A percentile compares a stretch with the other conserved stretches of the same genome.
Conservation (phyloP, 1,140 invertebrate genomes). For the Anastrepha ludens region DNA sequence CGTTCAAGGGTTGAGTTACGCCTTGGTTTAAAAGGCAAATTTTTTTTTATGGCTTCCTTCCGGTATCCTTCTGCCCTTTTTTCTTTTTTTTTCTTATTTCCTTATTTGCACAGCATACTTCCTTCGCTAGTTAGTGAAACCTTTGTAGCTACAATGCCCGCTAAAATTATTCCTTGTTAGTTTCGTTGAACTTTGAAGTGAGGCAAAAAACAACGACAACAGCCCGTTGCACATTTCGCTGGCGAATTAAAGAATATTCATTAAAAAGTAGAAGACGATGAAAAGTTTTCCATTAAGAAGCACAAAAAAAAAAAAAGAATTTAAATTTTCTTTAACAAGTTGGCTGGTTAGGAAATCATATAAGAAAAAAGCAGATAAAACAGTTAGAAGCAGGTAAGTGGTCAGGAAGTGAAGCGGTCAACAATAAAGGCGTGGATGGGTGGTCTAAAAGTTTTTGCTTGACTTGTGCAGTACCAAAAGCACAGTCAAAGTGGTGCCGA, state of each 20-base stretch:
- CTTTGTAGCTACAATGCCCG: neutral
- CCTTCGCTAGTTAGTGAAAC: neutral
- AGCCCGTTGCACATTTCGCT: neutral
- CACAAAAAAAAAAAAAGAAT: neutral
- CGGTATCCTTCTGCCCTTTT: neutral
- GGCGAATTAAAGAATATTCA: constrained; percentile 18
- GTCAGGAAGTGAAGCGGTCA: neutral
- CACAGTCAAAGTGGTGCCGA: neutral
- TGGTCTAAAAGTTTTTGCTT: neutral
- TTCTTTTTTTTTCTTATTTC: no score
- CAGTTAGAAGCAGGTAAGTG: neutral
- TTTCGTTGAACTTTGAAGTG: neutral
- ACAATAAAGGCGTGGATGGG: neutral
- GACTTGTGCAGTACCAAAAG: neutral
- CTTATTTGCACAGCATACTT: neutral
- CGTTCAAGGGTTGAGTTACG: neutral
- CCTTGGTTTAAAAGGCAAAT: neutral
- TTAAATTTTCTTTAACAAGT: neutral
- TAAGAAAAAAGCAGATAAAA: neutral
- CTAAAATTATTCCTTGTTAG: neutral
- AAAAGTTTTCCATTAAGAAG: neutral
- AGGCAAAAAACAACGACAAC: neutral
- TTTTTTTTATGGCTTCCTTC: neutral
- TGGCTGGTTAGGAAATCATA: neutral
- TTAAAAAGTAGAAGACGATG: neutral